Evolutionary conservation across 2,888 invertebrate genomes (phyloP), one percentile per base, ranked within the genome.

Genomic region (Helicoverpa assulta): DNA sequence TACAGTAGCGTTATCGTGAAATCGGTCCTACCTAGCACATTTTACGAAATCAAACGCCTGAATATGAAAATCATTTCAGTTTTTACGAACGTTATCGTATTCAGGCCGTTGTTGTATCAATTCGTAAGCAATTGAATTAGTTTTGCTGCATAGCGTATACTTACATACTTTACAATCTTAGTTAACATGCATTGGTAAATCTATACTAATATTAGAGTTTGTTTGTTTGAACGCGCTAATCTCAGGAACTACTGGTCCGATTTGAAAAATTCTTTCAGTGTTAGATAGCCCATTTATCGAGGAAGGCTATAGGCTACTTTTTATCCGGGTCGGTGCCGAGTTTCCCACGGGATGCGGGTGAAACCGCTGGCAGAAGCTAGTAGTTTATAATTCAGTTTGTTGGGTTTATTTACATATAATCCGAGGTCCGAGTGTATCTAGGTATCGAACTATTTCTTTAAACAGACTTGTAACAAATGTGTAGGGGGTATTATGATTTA

Each of bases 111-210:
- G 33, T 65, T 74, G 50, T 62, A 63, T 73, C 26, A 68, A 74
- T 73, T 77, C 70, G 58, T 73, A 77, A 56, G 58, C 62, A 64
- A 71, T 71, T 58, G 43, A 69, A 73, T 74, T 67, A 67, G 67
- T 60, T 79, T 70, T 69, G 67, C 71, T 66, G 70, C 67, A 68
- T 63, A 67, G 64, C 76, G 67, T 66, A 43, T 70, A 65, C 33
- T 33, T 62, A 70, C 76, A 61, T 54, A 54, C 62, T 59, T 65
- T 56, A 53, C 33, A 63, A 53, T 62, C 33, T 29, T 21, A 62
- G 59, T 65, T 51, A 65, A 59, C 71, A 51, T 59, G 61, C 69
- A 33, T 59, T 29, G n/a, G 58, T 37, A 29, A 56, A 43, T n/a
- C n/a, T n/a, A n/a, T n/a, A n/a, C n/a, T n/a, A n/a, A n/a, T n/a